A percentile compares a stretch with the other conserved stretches of the same genome.
These are phyloP conservation scores for Melipona bicolor DNA, from an alignment of 2,888 invertebrate genomes.

Conservation along the genomic window DNA sequence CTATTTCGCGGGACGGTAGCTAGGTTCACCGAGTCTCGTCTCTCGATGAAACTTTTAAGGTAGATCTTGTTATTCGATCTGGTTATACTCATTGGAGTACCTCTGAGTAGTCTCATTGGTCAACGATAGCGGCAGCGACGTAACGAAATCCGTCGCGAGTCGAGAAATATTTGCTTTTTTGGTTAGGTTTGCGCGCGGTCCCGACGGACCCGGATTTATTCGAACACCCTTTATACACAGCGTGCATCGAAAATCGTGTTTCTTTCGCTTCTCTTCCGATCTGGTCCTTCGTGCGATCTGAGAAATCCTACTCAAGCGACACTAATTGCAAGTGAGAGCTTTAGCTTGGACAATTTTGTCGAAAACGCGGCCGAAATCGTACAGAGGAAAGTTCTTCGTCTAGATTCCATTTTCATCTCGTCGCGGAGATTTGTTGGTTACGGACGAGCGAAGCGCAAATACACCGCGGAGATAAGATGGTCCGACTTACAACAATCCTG, in stretches of 20 bases:
- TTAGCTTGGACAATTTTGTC: background rate
- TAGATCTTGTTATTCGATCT: background rate
- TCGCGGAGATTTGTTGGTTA: background rate
- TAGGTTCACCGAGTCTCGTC: background rate
- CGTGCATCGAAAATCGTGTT: conserved; percentile 48
- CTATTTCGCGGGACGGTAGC: background rate
- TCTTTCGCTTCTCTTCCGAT: conserved; percentile 55
- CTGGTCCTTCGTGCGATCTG: no score
- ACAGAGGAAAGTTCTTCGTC: no score
- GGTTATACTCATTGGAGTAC: no score
- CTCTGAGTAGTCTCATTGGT: background rate
- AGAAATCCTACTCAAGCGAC: no score
- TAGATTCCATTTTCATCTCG: background rate
- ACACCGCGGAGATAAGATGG: conserved; percentile 2
- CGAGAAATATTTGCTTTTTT: conserved; percentile 65
- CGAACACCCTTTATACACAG: conserved; percentile 60
- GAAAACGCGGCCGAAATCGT: conserved; percentile 4
- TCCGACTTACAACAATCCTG: background rate
- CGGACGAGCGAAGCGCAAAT: background rate
- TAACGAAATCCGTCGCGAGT: conserved; percentile 52
- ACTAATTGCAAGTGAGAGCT: no score
- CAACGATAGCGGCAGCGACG: background rate
- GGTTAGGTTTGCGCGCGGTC: conserved; percentile 41
- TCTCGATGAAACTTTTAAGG: background rate
- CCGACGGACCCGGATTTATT: conserved; percentile 60